Percentiles rank a stretch among this genome's conserved stretches.
phyloP scores from a whole-genome alignment of 2,113 vertebrate genomes.

The Arizona elegans region DNA sequence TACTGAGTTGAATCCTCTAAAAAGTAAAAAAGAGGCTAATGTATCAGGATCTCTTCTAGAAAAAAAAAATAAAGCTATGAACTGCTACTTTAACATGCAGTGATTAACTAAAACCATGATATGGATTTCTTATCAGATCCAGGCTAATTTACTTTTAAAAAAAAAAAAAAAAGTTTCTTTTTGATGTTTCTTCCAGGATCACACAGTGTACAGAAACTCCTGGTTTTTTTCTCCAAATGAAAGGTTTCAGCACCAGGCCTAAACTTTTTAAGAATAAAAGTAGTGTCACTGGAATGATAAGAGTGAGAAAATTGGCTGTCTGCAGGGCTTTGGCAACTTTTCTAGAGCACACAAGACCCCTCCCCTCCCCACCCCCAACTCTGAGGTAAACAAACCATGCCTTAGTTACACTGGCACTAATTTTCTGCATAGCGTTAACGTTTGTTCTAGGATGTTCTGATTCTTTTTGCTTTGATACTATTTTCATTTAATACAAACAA shows the following conservation, averaged over 20 bases:
- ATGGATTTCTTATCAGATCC: not conserved
- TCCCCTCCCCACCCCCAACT: not conserved
- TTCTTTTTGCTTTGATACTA: conserved; percentile 4
- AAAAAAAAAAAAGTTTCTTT: not conserved
- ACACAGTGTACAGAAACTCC: not conserved
- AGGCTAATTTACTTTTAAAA: not conserved
- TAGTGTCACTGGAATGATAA: not conserved
- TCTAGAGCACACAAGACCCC: not conserved
- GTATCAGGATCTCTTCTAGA: not conserved
- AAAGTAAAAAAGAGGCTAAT: not conserved
- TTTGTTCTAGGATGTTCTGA: conserved; percentile 24
- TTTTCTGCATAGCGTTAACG: not conserved
- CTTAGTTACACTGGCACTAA: conserved; percentile 10
- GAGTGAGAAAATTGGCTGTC: conserved; percentile 16
- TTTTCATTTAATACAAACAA: not conserved
- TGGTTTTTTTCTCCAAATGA: not conserved
- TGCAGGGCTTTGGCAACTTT: conserved; percentile 4
- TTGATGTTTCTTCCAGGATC: not conserved
- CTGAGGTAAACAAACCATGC: not conserved
- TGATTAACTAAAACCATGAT: not conserved
- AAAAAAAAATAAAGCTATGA: not conserved
- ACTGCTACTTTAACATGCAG: not conserved
- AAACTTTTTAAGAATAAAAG: not conserved
- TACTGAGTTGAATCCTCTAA: not conserved
- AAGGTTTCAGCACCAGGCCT: conserved; percentile 10